phyloP scores from a whole-genome alignment of 2,888 invertebrate genomes.

The Aethes cnicana region DNA sequence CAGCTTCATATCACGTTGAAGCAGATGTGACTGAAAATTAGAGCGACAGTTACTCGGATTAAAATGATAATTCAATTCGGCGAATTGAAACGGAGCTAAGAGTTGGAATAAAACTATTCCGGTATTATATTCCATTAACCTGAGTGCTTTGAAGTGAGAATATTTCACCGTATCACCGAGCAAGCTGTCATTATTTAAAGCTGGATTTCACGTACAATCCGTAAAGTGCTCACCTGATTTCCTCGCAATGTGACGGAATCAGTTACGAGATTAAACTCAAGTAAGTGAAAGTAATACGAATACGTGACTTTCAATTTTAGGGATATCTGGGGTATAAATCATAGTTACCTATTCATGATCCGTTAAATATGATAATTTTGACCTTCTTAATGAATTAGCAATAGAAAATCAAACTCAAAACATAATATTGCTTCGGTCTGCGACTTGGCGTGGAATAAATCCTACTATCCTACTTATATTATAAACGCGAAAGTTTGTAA shows the following conservation, averaged over 20 bases:
- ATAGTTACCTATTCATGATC: too few relatives aligned
- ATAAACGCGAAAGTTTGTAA: too few relatives aligned
- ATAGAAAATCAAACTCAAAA: too few relatives aligned
- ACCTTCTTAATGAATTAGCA: too few relatives aligned
- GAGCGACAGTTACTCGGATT: neutral
- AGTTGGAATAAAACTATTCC: neutral
- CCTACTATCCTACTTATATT: too few relatives aligned
- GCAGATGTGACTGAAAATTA: too few relatives aligned
- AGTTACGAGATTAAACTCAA: neutral
- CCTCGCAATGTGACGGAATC: neutral
- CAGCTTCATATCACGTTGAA: too few relatives aligned
- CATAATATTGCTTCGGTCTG: too few relatives aligned
- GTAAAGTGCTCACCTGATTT: constrained; percentile 15
- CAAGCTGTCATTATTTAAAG: constrained; percentile 7
- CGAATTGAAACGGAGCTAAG: constrained; percentile 2
- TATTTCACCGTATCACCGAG: constrained; percentile 4
- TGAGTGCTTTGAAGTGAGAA: constrained; percentile 20
- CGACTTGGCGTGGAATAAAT: too few relatives aligned
- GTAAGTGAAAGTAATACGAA: neutral
- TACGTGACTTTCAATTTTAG: neutral
- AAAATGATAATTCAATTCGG: neutral
- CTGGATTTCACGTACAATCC: constrained; percentile 10
- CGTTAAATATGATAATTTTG: too few relatives aligned
- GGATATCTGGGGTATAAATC: too few relatives aligned
- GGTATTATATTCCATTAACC: constrained; percentile 22